Base-by-base conservation (phyloP, 2,113 vertebrate species). In the Malaclemys terrapin region DNA sequence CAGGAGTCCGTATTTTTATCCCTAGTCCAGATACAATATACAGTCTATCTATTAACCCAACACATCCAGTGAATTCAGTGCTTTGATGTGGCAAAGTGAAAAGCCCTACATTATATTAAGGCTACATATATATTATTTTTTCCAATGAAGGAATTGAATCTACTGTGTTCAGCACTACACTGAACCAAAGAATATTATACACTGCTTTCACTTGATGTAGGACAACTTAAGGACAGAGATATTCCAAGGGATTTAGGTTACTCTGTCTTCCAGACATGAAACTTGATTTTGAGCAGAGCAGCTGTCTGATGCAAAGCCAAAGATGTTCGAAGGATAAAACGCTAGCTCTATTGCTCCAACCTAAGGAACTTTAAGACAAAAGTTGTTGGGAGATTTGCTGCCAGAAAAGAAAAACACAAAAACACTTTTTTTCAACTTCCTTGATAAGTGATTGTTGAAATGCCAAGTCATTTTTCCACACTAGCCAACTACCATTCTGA, bases 251-350 rank as follows among this genome's bases (percentile, higher is more conserved):
- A 47, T 56, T 86, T 56, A 42, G 50, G 42, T 85, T 82, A 38
- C 47, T 89, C 42, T 91, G 53, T 87, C 80, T 93, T 79, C 47
- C 87, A 92, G 57, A n/a, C 59, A 92, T 87, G 82, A 89, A 91
- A 87, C 54, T 75, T 84, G 50, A 65, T 94, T 89, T 80, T 86
- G 72, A 76, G 16, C 79, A 79, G 89, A 84, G 54, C 42, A 80
- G 24, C 69, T 78, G 38, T 87, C 53, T 75, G 52, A 89, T 87
- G n/a, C 65, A 25, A 50, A 89, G 80, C 54, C 72, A 87, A 89
- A 76, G 38, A 91, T 84, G 65, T 93, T 87, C 38, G 78, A 91
- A 87, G 59, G 38, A 82, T 82, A 81, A 87, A 91, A 80, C 20
- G 81, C 19, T 13, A 56, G 29, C 76, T 75, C 59, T 13, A 56